These are phyloP conservation scores for Acleris cristana DNA, from an alignment of 2,888 invertebrate genomes.

Conservation along the genomic window DNA sequence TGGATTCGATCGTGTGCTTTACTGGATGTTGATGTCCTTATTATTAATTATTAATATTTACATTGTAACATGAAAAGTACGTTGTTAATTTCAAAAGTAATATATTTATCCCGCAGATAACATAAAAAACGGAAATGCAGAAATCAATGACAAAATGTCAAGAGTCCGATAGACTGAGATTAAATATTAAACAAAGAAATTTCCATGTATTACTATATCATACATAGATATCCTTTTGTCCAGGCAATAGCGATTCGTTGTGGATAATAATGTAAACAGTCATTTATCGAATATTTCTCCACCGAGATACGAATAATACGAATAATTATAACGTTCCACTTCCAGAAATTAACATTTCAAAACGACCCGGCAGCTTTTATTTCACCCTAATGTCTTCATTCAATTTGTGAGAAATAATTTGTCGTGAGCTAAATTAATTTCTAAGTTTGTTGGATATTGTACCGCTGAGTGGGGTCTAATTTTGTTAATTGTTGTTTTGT, in stretches of 20 bases:
- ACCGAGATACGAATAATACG: constrained; percentile 21
- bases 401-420: constrained; percentile 63
- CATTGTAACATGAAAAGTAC: too few species aligned
- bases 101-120: too few species aligned
- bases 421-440: constrained; percentile 64
- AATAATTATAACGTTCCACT: constrained; percentile 46
- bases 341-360: constrained; percentile 57
- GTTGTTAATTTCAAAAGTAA: too few species aligned
- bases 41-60: constrained; percentile 1
- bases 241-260: not conserved
- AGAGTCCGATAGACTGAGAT: not conserved
- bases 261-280: constrained; percentile 6
- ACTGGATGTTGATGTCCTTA: constrained; percentile 2
- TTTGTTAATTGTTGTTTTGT: constrained; percentile 48
- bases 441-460: constrained; percentile 57
- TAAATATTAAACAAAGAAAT: not conserved
- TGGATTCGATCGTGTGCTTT: constrained; percentile 20
- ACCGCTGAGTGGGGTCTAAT: constrained; percentile 52
- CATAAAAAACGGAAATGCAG: too few species aligned
- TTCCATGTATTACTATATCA: not conserved
- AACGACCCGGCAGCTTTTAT: constrained; percentile 55
- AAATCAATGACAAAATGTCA: not conserved
- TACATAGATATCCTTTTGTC: not conserved
- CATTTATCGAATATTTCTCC: constrained; percentile 25
- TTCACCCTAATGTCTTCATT: constrained; percentile 58